phyloP scores from a whole-genome alignment of 30 jellyfish, hydroid and myxozoan species.

The Aurelia sp. region DNA sequence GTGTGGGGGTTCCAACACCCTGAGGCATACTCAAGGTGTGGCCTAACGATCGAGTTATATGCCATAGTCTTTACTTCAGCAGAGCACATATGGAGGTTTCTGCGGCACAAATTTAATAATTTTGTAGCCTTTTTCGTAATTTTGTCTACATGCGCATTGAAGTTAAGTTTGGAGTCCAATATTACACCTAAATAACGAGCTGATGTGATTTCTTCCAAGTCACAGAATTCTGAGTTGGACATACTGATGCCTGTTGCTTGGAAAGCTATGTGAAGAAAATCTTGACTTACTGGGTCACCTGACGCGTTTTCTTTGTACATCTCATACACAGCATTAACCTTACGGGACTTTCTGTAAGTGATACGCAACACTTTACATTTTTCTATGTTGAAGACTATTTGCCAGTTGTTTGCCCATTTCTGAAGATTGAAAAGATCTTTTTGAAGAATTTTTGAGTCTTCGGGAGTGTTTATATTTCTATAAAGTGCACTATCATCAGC shows the following conservation, averaged over 20 bases:
- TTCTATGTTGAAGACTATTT: conserved; percentile 11
- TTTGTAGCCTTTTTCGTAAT: background rate
- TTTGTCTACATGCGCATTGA: no score
- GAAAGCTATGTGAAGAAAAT: conserved; percentile 9
- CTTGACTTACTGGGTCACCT: conserved; percentile 44
- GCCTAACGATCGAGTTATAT: conserved; percentile 34
- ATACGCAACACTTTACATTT: conserved; percentile 19
- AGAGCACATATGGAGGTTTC: conserved; percentile 58
- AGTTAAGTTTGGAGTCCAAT: no score
- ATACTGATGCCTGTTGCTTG: conserved; percentile 17
- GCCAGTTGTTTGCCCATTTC: conserved; percentile 41
- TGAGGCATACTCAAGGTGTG: conserved; percentile 18
- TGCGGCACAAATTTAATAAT: conserved; percentile 42
- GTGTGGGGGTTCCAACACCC: conserved; percentile 61
- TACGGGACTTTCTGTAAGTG: conserved; percentile 12
- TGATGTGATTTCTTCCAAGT: no score
- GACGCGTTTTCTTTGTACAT: conserved; percentile 40
- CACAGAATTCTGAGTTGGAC: background rate
- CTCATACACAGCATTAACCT: conserved; percentile 3
- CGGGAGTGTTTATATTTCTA: conserved; percentile 17
- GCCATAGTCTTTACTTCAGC: conserved; percentile 56
- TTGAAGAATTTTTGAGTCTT: conserved; percentile 29
- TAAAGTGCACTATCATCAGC: conserved; percentile 52
- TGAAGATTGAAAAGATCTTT: conserved; percentile 21
- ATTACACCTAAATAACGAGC: no score